Percentiles rank a stretch among this genome's conserved stretches.
Conservation (phyloP, 2,888 invertebrate genomes). For the Lithophane socia region DNA sequence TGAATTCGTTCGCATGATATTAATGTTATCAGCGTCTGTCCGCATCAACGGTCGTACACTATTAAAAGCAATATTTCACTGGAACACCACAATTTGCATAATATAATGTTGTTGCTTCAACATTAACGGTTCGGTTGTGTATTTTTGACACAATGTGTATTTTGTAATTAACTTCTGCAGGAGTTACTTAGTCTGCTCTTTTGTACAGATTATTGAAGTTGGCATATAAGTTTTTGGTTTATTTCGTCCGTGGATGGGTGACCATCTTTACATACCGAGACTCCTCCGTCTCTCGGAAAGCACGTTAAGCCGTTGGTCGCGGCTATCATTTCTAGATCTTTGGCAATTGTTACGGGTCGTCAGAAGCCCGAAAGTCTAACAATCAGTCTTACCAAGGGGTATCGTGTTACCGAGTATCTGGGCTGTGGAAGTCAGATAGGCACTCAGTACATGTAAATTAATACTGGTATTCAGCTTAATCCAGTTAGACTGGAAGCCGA, state of each 20-base stretch:
- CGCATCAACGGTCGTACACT: conserved; percentile 67
- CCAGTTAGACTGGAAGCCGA: neutral
- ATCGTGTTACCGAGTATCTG: too few species aligned
- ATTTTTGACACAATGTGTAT: conserved; percentile 42
- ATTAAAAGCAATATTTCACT: conserved; percentile 72
- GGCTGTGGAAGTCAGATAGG: neutral
- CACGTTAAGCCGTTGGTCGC: too few species aligned
- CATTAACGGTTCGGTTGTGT: conserved; percentile 51
- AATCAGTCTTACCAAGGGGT: too few species aligned
- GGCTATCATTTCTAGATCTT: too few species aligned
- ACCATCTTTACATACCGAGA: too few species aligned
- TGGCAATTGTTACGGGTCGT: too few species aligned
- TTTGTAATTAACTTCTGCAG: conserved; percentile 38
- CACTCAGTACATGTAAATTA: neutral
- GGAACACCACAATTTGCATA: conserved; percentile 73
- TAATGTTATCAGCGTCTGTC: conserved; percentile 73
- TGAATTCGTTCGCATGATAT: conserved; percentile 67
- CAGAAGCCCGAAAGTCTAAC: too few species aligned
- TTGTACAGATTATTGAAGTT: neutral
- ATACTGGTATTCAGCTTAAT: neutral
- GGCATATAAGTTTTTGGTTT: neutral
- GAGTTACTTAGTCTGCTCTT: conserved; percentile 1
- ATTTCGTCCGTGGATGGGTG: too few species aligned
- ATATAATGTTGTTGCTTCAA: conserved; percentile 68
- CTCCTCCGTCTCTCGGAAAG: too few species aligned